Evolutionary conservation across 1,140 invertebrate species (phyloP), one percentile per base, ranked within the genome.

Genomic region (Bursaphelenchus mucronatus): DNA sequence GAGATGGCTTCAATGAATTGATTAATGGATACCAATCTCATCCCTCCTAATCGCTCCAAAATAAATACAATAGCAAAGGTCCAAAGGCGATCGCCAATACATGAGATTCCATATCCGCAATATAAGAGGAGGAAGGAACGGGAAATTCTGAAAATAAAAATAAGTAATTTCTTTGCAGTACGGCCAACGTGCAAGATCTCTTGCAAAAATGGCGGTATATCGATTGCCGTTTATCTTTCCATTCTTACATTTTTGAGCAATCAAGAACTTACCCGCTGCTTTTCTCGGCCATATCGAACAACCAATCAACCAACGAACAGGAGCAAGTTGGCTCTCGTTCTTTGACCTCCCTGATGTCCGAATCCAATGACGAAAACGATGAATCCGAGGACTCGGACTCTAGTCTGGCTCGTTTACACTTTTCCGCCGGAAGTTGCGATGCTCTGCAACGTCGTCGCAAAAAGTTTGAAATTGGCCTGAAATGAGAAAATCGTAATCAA

Each of bases 21-120:
- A 41, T 69, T 69, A 10, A 68, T 58, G n/a, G 57, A 44, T 8
- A 69, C 68, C 7, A 69, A 30, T 11, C 67, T 58, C 47, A 69
- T 61, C 10, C 68, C 68, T 39, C 68, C 68, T 9, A 69, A 40
- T 6, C 49, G 49, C 49, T 69, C 66, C 44, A 68, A 46, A 17
- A 68, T 40, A 19, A 68, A 59, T 10, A 67, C 52, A 39, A 68
- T 68, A 0, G 66, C 66, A 46, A 68, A 68, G 0, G 64, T 68
- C 66, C 66, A 68, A 44, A 68, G 30, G 15, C 66, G 66, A 47
- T 68, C 66, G 1, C 66, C 65, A 11, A 67, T 52, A 59, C 66
- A 66, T n/a, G 52, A 57, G 19, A 67, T 66, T 30, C 15, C 19
- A 68, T 67, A 67, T 11, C 66, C 62, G 15, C 46, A 53, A 40